Evolutionary conservation across 2,888 invertebrate species (phyloP).

Genomic region (Callimorpha dominula): DNA sequence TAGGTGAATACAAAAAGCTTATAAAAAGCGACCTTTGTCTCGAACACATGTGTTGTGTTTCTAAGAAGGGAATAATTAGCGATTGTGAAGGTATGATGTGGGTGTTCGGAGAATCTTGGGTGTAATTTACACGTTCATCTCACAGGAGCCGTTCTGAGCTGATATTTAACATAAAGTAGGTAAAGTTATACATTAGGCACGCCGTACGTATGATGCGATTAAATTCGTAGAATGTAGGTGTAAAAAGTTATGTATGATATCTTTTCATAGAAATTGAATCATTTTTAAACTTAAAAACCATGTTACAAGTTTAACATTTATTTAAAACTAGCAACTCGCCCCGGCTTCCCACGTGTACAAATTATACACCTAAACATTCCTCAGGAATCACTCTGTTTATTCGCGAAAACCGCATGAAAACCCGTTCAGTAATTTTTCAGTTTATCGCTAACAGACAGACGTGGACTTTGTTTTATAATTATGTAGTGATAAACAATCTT

Average conservation of each 20-base stretch:
- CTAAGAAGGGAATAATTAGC: slow-evolving; percentile 67
- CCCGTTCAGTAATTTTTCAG: too few species aligned
- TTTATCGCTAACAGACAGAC: too few species aligned
- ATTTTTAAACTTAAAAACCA: too few species aligned
- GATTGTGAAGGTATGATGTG: slow-evolving; percentile 54
- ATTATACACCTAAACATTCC: too few species aligned
- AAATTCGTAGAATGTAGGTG: not conserved
- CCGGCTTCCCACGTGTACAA: too few species aligned
- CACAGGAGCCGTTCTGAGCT: slow-evolving; percentile 10
- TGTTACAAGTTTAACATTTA: too few species aligned
- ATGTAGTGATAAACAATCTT: too few species aligned
- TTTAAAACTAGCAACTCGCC: too few species aligned
- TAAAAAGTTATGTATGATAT: not conserved
- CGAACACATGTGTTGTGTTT: slow-evolving; percentile 65
- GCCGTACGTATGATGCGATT: not conserved
- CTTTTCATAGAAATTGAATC: not conserved
- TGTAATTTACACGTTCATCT: slow-evolving; percentile 47
- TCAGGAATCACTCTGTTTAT: too few species aligned
- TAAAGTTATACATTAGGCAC: not conserved
- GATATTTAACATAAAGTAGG: not conserved
- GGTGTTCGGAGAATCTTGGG: slow-evolving; percentile 41
- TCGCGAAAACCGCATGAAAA: too few species aligned
- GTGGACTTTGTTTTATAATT: too few species aligned
- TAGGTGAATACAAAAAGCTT: slow-evolving; percentile 52
- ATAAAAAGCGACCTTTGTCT: slow-evolving; percentile 67